phyloP scores from a whole-genome alignment of 2,113 vertebrate species.

The Catharus minimus region DNA sequence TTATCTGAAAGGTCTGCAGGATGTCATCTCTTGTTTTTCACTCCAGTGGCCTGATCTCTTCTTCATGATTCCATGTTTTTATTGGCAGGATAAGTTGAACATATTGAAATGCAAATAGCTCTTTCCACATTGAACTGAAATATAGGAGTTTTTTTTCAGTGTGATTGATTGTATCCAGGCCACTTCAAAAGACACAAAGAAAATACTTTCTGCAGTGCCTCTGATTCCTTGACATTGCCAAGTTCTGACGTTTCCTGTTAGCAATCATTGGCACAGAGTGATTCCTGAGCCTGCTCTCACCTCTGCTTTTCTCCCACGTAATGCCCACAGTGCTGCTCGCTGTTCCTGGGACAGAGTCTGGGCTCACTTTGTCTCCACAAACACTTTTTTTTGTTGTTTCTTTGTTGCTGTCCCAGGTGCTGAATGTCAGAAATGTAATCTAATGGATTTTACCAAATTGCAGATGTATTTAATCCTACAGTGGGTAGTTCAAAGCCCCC shows the following conservation, averaged over 20 bases:
- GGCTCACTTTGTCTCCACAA: not conserved
- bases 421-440: not conserved
- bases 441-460: not conserved
- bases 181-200: slow-evolving; percentile 28
- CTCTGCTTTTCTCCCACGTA: not conserved
- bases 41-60: slow-evolving; percentile 44
- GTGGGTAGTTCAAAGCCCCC: not conserved
- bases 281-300: not conserved
- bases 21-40: slow-evolving; percentile 48
- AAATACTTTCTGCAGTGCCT: not conserved
- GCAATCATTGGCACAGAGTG: not conserved
- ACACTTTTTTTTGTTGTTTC: too few species aligned
- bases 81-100: slow-evolving; percentile 21
- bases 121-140: slow-evolving; percentile 19
- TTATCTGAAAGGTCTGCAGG: slow-evolving; percentile 54
- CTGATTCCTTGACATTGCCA: not conserved
- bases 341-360: not conserved
- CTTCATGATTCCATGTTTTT: slow-evolving; percentile 16
- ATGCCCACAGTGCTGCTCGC: fast-evolving
- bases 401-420: not conserved
- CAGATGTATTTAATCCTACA: not conserved
- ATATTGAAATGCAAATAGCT: slow-evolving; percentile 46
- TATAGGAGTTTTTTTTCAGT: not conserved
- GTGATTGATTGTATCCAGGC: slow-evolving; percentile 15
- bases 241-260: not conserved